Conservation (phyloP, 2,888 invertebrate species). For the Bimastos eiseni region DNA sequence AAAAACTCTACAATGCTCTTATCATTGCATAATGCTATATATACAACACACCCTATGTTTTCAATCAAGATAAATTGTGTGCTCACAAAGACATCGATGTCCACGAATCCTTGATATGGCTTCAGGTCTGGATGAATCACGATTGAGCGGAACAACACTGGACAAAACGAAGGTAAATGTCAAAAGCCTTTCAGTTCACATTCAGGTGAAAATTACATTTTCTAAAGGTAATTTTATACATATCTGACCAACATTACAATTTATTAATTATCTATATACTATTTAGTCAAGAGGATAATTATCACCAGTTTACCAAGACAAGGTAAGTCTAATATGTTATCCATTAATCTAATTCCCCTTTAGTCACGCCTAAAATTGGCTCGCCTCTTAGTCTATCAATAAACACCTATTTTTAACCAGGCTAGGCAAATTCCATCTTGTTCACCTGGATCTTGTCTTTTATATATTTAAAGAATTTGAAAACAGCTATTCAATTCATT, state of each 20-base stretch:
- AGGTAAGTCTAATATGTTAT: too few species aligned
- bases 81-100: background rate
- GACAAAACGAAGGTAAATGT: background rate
- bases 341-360: too few species aligned
- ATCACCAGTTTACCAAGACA: too few species aligned
- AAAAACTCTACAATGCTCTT: too few species aligned
- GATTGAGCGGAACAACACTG: conserved; percentile 16
- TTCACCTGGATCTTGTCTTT: background rate
- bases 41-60: too few species aligned
- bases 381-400: too few species aligned
- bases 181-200: background rate
- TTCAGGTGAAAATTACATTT: background rate
- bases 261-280: too few species aligned
- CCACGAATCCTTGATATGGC: conserved; percentile 7
- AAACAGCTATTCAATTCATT: too few species aligned
- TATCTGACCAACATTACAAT: background rate
- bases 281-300: too few species aligned
- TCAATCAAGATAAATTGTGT: too few species aligned
- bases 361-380: too few species aligned
- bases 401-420: background rate
- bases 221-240: background rate
- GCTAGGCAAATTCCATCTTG: background rate
- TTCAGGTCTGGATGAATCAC: background rate
- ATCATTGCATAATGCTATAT: too few species aligned
- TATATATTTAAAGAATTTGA: background rate